Evolutionary conservation across 2,113 vertebrate genomes (phyloP), one percentile per base, ranked within the genome.

Genomic region (Amphiprion percula): DNA sequence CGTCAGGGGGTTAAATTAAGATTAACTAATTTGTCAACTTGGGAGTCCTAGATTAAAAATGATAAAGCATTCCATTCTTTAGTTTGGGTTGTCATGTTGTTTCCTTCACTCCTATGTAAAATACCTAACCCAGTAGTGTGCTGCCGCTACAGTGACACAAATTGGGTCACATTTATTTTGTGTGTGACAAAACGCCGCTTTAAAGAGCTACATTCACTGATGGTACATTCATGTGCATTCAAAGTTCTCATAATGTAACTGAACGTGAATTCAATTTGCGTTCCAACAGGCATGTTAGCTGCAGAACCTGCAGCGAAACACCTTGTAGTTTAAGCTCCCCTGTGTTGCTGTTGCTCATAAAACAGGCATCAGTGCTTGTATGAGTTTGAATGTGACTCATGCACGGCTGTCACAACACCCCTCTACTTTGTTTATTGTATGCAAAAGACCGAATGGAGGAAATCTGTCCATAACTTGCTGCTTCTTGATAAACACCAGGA

Each of bases 311-410:
- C 64, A 46, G 24, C 21, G 17, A 15, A n/a, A 37, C 44, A 21
- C 17, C 6, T 46, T 59, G 8, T 44, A 49, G n/a, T 30, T 53
- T 41, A 50, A 23, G 17, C 44, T 23, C 11, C 2, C 15, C 17
- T 37, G 23, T 61, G 21, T 52, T 44, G 41, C 41, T 67, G 17
- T 17, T 15, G n/a, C 26, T 71, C 4, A 21, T 28, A 7, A 60
- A 70, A 65, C n/a, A 30, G 39, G 5, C 60, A 44, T 6, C n/a
- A 15, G 26, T 14, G 55, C 37, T 19, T 17, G 23, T 37, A 33
- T 9, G 50, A 24, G 62, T 63, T 49, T 79, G 16, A 73, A 21
- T 55, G 37, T 55, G 75, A 79, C 37, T 74, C 64, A 59, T 54
- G 23, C 54, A 10, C 19, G 19, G 39, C 39, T 74, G 66, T 66